Percentiles rank a stretch among this genome's conserved stretches.
Evolutionary conservation across 2,888 invertebrate species (phyloP).

Genomic region (Ernsta delagoae): DNA sequence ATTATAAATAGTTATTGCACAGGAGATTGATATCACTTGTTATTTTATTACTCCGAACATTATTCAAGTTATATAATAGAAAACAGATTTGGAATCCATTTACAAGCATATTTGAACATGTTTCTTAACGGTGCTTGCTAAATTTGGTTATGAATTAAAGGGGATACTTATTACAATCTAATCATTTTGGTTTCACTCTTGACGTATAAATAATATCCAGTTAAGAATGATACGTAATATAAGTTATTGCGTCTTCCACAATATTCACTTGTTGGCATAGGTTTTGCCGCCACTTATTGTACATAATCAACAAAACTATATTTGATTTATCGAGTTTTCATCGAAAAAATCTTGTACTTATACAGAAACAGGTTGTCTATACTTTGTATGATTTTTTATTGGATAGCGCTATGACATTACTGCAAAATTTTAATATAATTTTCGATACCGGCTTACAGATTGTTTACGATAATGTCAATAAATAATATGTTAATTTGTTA

Average conservation of each 20-base stretch:
- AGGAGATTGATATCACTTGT: slow-evolving; percentile 24
- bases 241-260: slow-evolving; percentile 30
- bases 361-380: neutral
- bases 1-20: slow-evolving; percentile 18
- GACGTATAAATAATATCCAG: neutral
- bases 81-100: slow-evolving; percentile 16
- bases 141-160: slow-evolving; percentile 1
- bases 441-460: neutral
- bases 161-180: neutral
- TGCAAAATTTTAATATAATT: neutral
- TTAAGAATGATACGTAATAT: slow-evolving; percentile 20
- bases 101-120: slow-evolving; percentile 15
- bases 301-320: neutral
- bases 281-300: neutral
- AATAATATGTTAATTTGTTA: too few relatives aligned
- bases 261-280: slow-evolving; percentile 7
- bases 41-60: slow-evolving; percentile 19
- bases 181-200: slow-evolving; percentile 3
- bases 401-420: neutral
- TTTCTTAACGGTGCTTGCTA: slow-evolving; percentile 13
- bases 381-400: neutral
- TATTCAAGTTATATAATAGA: neutral
- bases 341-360: neutral
- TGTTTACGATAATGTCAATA: neutral
- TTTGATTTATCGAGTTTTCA: neutral